phyloP scores from a whole-genome alignment of 2,797 vertebrate species.

The Chlorospingus flavigularis region DNA sequence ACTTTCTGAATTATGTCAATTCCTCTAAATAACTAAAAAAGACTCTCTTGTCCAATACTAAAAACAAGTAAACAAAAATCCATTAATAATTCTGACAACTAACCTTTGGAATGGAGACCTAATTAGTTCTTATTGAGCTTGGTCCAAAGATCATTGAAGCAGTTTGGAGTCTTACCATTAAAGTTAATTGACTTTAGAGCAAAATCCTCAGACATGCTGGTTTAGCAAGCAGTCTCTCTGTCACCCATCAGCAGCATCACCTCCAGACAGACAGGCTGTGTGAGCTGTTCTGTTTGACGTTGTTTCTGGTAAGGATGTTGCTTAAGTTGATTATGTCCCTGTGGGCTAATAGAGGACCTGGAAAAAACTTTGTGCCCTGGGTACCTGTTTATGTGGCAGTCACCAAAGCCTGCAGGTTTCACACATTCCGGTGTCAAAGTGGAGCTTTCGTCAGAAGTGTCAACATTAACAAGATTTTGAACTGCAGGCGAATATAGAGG shows the following conservation, averaged over 20 bases:
- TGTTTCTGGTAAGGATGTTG: background rate
- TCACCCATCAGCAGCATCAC: background rate
- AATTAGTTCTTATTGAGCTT: conserved; percentile 44
- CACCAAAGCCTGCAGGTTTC: background rate
- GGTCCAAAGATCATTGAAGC: conserved; percentile 29
- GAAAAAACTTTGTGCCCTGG: background rate
- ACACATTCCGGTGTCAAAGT: conserved; percentile 31
- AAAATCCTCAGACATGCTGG: background rate
- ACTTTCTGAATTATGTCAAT: background rate
- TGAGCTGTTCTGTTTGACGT: background rate
- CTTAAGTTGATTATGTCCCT: background rate
- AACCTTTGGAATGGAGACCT: conserved; percentile 14
- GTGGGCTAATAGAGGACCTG: background rate
- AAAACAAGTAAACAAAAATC: conserved; percentile 31
- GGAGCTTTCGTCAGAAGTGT: conserved; percentile 44
- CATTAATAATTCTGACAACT: conserved; percentile 18
- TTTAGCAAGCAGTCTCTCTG: background rate
- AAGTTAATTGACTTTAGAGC: conserved; percentile 31
- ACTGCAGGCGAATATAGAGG: conserved; percentile 28
- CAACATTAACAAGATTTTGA: conserved; percentile 66
- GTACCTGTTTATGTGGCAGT: background rate
- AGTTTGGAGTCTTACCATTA: conserved; percentile 27
- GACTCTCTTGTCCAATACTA: background rate
- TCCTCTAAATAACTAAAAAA: background rate
- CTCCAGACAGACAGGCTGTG: background rate